A percentile compares a stretch with the other conserved stretches of the same genome.
Evolutionary conservation across 2,888 invertebrate genomes (phyloP).

Genomic region (Ochropleura leucogaster): DNA sequence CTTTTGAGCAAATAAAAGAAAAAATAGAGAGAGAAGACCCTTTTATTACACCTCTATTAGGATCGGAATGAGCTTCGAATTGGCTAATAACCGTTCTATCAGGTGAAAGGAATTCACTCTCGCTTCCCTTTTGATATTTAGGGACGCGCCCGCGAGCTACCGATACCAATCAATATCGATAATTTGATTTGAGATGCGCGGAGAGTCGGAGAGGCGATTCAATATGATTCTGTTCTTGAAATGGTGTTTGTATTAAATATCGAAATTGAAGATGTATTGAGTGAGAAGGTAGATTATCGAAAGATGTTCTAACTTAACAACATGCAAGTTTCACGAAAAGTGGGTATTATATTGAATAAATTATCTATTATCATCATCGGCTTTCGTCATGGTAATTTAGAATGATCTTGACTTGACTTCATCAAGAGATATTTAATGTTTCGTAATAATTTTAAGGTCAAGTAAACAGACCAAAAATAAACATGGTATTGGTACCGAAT

Average conservation of each 20-base stretch:
- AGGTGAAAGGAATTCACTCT: constrained; percentile 90
- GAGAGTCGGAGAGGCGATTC: constrained; percentile 9
- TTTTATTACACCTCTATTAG: constrained; percentile 90
- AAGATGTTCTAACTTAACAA: background rate
- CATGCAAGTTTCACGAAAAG: background rate
- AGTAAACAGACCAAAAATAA: background rate
- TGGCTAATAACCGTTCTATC: constrained; percentile 90
- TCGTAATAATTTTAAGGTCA: background rate
- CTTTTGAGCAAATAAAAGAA: constrained; percentile 83
- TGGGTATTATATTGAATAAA: background rate
- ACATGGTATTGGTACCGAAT: constrained; percentile 30
- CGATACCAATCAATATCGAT: constrained; percentile 66
- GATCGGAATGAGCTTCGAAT: constrained; percentile 88
- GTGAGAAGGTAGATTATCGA: background rate
- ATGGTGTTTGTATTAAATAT: constrained; percentile 40
- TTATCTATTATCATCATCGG: too few relatives aligned
- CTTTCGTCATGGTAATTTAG: background rate
- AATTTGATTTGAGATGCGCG: constrained; percentile 45
- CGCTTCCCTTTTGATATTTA: constrained; percentile 73
- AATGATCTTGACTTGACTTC: background rate
- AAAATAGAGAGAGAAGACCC: constrained; percentile 83
- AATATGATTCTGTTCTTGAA: constrained; percentile 27
- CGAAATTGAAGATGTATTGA: constrained; percentile 17
- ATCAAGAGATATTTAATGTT: background rate
- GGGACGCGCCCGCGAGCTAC: constrained; percentile 65